A percentile compares a stretch with the other conserved stretches of the same genome.
phyloP scores from a whole-genome alignment of 2,797 vertebrate genomes.

The Erethizon dorsatum region DNA sequence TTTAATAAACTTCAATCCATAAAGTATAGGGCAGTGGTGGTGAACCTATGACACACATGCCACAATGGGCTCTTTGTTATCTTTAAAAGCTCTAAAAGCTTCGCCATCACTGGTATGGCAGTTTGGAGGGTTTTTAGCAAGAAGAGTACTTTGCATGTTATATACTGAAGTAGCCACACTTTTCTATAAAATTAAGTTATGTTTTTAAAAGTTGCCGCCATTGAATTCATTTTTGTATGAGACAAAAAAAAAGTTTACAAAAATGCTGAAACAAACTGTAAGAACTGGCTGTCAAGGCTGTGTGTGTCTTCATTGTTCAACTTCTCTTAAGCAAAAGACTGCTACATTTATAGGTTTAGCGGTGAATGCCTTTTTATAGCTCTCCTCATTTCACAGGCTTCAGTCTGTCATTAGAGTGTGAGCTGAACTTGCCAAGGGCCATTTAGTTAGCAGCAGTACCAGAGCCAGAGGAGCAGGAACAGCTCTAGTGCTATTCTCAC shows the following conservation, averaged over 20 bases:
- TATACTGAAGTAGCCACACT: neutral
- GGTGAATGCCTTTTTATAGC: neutral
- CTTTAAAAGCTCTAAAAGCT: too few species aligned
- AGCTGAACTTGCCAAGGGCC: neutral
- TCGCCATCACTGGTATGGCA: too few species aligned
- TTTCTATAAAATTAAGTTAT: neutral
- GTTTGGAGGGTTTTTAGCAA: neutral
- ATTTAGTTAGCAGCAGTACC: neutral
- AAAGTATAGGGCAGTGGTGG: neutral
- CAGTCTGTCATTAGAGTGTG: neutral
- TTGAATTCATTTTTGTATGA: conserved; percentile 26
- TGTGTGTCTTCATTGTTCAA: neutral
- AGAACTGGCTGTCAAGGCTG: neutral
- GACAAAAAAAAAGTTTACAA: neutral
- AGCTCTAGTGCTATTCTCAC: neutral
- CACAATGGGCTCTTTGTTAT: neutral
- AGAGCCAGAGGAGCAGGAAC: neutral
- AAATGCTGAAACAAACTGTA: neutral
- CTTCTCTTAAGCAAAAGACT: neutral
- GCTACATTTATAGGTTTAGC: neutral
- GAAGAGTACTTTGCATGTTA: neutral
- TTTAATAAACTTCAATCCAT: neutral
- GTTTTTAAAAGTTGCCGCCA: neutral
- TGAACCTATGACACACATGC: neutral
- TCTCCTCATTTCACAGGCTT: neutral